Evolutionary conservation across 2,888 invertebrate species (phyloP).

Genomic region (Drosophila austrosaltans): DNA sequence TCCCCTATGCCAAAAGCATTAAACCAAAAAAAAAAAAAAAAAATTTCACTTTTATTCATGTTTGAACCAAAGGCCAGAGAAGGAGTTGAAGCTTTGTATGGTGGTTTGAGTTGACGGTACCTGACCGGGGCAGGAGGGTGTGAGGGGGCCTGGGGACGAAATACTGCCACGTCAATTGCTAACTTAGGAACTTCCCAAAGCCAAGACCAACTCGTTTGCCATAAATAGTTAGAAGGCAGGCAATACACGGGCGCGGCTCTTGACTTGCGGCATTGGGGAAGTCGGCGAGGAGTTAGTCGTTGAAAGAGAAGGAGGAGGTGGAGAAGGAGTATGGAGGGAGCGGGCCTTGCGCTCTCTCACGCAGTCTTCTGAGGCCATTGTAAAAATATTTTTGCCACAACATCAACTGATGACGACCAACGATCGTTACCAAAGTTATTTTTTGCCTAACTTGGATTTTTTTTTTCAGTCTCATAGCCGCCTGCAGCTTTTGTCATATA

Average conservation of each 20-base stretch:
- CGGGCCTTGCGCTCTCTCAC: slow-evolving; percentile 47
- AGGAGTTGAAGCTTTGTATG: not conserved
- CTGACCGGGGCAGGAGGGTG: not conserved
- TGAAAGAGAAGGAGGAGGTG: slow-evolving; percentile 5
- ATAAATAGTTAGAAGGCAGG: slow-evolving; percentile 76
- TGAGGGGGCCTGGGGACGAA: slow-evolving; percentile 27
- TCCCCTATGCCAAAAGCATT: slow-evolving; percentile 21
- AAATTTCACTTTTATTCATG: slow-evolving; percentile 71
- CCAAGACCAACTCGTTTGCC: slow-evolving; percentile 70
- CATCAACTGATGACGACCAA: slow-evolving; percentile 35
- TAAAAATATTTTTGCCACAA: slow-evolving; percentile 69
- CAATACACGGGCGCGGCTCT: slow-evolving; percentile 70
- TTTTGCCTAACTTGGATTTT: slow-evolving; percentile 69
- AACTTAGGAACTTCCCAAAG: slow-evolving; percentile 27
- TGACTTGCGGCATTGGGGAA: slow-evolving; percentile 6
- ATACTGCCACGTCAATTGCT: slow-evolving; percentile 59
- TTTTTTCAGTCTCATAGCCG: slow-evolving; percentile 40
- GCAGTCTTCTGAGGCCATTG: slow-evolving; percentile 66
- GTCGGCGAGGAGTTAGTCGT: not conserved
- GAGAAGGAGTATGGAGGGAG: not conserved
- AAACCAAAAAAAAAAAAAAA: slow-evolving; percentile 16
- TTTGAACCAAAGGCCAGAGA: slow-evolving; percentile 1
- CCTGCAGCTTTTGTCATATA: slow-evolving; percentile 40
- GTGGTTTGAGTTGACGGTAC: not conserved
- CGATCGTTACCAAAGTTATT: slow-evolving; percentile 68